A percentile compares a stretch with the other conserved stretches of the same genome.
These are phyloP conservation scores for Amphipoea lucens DNA, from an alignment of 2,888 invertebrate species.

Conservation along the genomic window DNA sequence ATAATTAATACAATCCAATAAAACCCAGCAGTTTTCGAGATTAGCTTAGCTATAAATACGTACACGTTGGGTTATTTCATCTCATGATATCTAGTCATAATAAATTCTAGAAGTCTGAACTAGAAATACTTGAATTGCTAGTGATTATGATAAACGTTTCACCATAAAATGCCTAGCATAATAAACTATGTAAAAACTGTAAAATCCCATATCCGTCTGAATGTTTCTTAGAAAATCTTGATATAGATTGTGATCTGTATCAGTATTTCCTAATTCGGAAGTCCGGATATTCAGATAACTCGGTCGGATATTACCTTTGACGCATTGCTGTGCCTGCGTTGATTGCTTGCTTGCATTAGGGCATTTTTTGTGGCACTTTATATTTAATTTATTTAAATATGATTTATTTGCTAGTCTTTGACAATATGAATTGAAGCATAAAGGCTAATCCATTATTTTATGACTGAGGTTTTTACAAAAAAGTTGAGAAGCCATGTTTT, in stretches of 20 bases:
- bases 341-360: conserved; percentile 42
- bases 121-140: conserved; percentile 24
- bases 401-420: conserved; percentile 18
- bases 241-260: conserved; percentile 26
- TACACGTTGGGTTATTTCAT: conserved; percentile 28
- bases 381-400: neutral
- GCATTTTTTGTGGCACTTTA: conserved; percentile 20
- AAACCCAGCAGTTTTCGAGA: conserved; percentile 24
- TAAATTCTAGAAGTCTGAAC: conserved; percentile 7
- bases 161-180: conserved; percentile 26
- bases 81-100: neutral
- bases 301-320: conserved; percentile 46
- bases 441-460: neutral
- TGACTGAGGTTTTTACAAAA: neutral
- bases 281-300: conserved; percentile 31
- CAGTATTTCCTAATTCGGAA: conserved; percentile 34
- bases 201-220: conserved; percentile 55
- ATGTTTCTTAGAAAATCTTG: conserved; percentile 43
- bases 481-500: neutral
- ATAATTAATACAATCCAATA: conserved; percentile 17
- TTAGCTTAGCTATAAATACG: conserved; percentile 1
- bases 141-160: conserved; percentile 25
- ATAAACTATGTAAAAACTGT: conserved; percentile 28
- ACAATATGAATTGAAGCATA: neutral
- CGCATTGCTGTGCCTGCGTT: conserved; percentile 50